Base-by-base conservation (phyloP, 2,888 invertebrate genomes). In the Chloromyia formosa region DNA sequence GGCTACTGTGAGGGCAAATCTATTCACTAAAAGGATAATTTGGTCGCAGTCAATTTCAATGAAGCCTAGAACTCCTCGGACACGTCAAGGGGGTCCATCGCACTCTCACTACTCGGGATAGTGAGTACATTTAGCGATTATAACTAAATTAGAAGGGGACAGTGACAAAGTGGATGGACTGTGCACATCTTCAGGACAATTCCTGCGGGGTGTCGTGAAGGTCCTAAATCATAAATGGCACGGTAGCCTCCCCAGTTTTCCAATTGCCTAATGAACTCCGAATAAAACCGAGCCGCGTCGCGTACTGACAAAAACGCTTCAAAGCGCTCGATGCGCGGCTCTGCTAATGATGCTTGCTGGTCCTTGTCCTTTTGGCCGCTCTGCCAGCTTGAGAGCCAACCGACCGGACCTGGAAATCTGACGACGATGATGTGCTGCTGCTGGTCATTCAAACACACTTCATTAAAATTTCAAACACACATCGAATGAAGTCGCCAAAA, bases 381-480 rank as follows among this genome's bases (percentile, higher is more conserved):
- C 27, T 2, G 27, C 22, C 49, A 66, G n/a, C 12, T 42, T 12
- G 16, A 4, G 35, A 40, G 18, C 27, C 27, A 35, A 35, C n/a
- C 4, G 61, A n/a, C n/a, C 27, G 35, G n/a, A 9, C 20, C 22
- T 9, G 35, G 14, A 27, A 12, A 27, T 14, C 23, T 23, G 27
- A 27, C 27, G 35, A 23, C 61, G 18, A 18, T 20, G 40, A 40
- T 71, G 40, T 12, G 23, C 23, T 60, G 12, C 60, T 58, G 16
- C 12, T 22, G 66, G 45, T 22, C 66, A 42, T 54, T 40, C 20
- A 42, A 58, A 58, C 18, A n/a, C 68, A 74, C 77, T 79, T 80
- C 78, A 79, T 79, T 79, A 80, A 80, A 80, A 80, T 80, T 80
- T 79, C 77, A 78, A 79, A 78, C 79, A 79, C 77, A 80, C 64